Percentiles rank a stretch among this genome's conserved stretches.
Evolutionary conservation across 64 coral and sea anemone species (phyloP).

Genomic region (Platygyra sinensis): DNA sequence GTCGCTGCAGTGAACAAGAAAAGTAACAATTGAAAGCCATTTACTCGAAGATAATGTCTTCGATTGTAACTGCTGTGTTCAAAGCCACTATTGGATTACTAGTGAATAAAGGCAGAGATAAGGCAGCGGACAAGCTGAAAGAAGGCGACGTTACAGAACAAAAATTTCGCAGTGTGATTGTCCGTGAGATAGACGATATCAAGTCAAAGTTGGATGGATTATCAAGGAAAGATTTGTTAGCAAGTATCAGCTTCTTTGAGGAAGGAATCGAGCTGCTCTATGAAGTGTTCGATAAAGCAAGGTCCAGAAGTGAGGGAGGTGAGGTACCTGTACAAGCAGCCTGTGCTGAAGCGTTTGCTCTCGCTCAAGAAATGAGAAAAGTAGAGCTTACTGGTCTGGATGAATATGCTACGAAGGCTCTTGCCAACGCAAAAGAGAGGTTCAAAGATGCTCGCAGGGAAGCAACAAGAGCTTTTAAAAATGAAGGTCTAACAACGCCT

Average conservation of each 20-base stretch:
- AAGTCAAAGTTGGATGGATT: constrained; percentile 61
- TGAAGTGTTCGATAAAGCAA: constrained; percentile 1
- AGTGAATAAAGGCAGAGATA: constrained; percentile 2
- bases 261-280: constrained; percentile 56
- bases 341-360: too few relatives aligned
- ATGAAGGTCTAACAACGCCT: too few relatives aligned
- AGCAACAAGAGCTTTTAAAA: too few relatives aligned
- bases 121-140: constrained; percentile 3
- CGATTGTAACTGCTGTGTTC: too few relatives aligned
- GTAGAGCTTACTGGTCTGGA: neutral
- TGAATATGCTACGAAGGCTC: too few relatives aligned
- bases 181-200: constrained; percentile 56
- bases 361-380: neutral
- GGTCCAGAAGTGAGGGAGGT: neutral
- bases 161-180: constrained; percentile 42
- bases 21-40: too few relatives aligned
- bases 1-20: too few relatives aligned
- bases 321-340: neutral
- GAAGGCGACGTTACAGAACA: constrained; percentile 44
- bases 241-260: constrained; percentile 55
- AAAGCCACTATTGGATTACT: neutral
- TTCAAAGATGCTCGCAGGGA: neutral
- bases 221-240: constrained; percentile 43
- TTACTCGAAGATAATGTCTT: too few relatives aligned
- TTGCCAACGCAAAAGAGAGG: too few relatives aligned